Conservation (phyloP, 2,797 vertebrate genomes). For the Vipera latastei region DNA sequence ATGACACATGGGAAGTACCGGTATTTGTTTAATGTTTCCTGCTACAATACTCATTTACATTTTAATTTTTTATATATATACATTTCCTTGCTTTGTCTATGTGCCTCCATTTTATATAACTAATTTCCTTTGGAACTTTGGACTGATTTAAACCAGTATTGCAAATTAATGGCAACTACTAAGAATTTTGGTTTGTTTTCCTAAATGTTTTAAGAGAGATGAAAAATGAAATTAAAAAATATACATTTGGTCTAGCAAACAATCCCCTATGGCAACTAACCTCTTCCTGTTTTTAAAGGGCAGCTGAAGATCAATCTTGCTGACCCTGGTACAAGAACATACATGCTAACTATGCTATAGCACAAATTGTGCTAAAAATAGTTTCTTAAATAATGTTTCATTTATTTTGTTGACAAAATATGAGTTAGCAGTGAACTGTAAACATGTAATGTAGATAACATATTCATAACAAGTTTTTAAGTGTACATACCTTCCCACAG, state of each 20-base stretch:
- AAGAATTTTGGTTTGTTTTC: neutral
- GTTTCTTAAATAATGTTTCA: neutral
- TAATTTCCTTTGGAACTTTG: neutral
- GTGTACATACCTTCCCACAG: conserved; percentile 82
- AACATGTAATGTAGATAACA: neutral
- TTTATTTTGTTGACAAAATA: neutral
- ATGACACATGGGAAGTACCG: neutral
- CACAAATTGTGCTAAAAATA: neutral
- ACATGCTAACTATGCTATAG: neutral
- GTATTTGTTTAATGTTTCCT: too few species aligned
- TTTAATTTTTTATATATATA: too few species aligned
- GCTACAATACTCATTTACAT: too few species aligned
- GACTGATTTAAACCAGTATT: neutral
- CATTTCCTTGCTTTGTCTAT: neutral
- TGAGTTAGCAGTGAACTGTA: neutral
- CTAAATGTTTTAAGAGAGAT: neutral
- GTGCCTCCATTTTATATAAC: neutral
- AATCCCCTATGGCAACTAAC: neutral
- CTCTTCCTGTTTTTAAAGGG: neutral
- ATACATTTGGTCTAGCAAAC: neutral
- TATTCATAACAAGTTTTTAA: neutral
- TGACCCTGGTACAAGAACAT: neutral
- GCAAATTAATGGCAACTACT: neutral
- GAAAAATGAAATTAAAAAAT: neutral
- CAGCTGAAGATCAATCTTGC: neutral